A percentile compares a stretch with the other conserved stretches of the same genome.
Evolutionary conservation across 2,888 invertebrate species (phyloP).

Genomic region (Drosophila austrosaltans): DNA sequence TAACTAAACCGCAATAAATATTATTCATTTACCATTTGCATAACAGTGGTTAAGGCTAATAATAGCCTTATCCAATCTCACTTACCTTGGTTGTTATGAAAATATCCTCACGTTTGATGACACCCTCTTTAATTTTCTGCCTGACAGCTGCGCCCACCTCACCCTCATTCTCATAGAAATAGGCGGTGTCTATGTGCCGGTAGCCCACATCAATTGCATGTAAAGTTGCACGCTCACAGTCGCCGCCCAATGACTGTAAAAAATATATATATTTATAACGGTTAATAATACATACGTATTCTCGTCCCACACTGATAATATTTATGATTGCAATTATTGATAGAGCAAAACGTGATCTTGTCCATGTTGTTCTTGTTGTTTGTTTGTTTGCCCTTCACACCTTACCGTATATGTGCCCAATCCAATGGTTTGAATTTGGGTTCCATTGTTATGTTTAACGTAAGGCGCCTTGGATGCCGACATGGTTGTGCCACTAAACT

Average conservation of each 20-base stretch:
- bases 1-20: constrained; percentile 84
- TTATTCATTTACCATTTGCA: neutral
- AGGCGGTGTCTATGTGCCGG: constrained; percentile 85
- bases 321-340: constrained; percentile 1
- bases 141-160: constrained; percentile 84
- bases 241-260: constrained; percentile 78
- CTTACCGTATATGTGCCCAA: constrained; percentile 82
- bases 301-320: constrained; percentile 15
- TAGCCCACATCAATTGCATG: constrained; percentile 85
- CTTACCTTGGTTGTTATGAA: constrained; percentile 81
- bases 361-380: neutral
- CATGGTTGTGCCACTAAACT: constrained; percentile 43
- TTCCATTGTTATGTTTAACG: constrained; percentile 80
- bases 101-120: constrained; percentile 83
- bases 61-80: constrained; percentile 41
- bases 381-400: constrained; percentile 1
- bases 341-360: constrained; percentile 32
- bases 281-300: constrained; percentile 19
- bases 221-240: constrained; percentile 80
- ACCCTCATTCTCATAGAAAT: constrained; percentile 84
- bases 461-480: constrained; percentile 57
- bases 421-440: constrained; percentile 79
- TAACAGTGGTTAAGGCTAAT: no score
- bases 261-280: constrained; percentile 18
- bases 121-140: constrained; percentile 83